Base-by-base conservation (phyloP, 2,113 vertebrate genomes). In the Gobiocypris rarus region DNA sequence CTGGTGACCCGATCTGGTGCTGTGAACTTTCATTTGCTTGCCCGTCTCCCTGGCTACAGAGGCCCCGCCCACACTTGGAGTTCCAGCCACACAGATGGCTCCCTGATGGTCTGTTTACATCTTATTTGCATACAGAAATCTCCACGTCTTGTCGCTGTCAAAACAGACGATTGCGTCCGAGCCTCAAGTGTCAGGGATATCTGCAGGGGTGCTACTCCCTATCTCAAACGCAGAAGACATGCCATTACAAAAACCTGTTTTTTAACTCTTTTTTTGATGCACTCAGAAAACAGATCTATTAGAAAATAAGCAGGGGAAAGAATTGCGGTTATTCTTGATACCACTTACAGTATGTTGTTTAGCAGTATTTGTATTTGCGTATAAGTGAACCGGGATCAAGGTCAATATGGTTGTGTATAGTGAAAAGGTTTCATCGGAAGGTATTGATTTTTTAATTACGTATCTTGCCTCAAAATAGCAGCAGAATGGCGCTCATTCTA, bases 391-490 rank as follows among this genome's bases (percentile, higher is more conserved):
- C 38, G 43, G 83, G 26, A 73, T 70, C 70, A 54, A 71, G 69
- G 84, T 89, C 89, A 86, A 84, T 87, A 85, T 81, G 84, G 83
- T 76, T 85, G 83, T 84, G 81, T 84, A 84, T 87, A 54, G 76
- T 86, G 78, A 89, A 88, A 78, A 86, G 82, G 85, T 85, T 84
- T 87, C 81, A 79, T 76, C 85, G 85, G 85, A 86, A 87, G 83
- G 80, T 88, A 89, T 89, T 82, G 88, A 91, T 91, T 85, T 89
- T 80, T 81, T 85, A 91, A 91, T 91, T 87, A 89, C 26, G 17
- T 15, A 56, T 81, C 48, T 45, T 28, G 24, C 73, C 54, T 74
- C 58, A 58, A 63, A 85, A 80, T 80, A 86, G 69, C 85, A 81
- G 76, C 76, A 73, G 69, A 88, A 82, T 63, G 69, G 81, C 61